These are phyloP conservation scores for Procavia capensis DNA, from an alignment of 2,113 vertebrate genomes.

Conservation along the genomic window DNA sequence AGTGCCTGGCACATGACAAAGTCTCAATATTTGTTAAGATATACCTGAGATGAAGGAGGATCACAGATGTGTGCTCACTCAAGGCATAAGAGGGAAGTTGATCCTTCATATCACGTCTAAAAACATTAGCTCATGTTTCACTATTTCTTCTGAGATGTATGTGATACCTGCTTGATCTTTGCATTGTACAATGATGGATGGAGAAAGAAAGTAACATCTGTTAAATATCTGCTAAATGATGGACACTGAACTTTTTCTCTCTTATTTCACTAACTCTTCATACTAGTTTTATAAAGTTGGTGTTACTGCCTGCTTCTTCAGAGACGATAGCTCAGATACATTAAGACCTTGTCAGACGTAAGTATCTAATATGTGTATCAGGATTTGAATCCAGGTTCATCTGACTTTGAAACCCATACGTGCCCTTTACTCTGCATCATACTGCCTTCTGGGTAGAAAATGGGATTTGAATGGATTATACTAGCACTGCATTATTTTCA, in stretches of 20 bases:
- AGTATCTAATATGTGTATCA: background rate
- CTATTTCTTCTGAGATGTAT: background rate
- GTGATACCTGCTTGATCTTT: background rate
- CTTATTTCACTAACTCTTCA: conserved; percentile 12
- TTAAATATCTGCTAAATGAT: background rate
- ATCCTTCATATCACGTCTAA: background rate
- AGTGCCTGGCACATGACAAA: background rate
- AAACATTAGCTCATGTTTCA: background rate
- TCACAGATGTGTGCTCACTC: background rate
- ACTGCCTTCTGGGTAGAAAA: background rate
- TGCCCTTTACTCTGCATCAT: background rate
- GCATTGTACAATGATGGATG: background rate
- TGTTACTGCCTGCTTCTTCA: background rate
- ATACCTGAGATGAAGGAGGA: background rate
- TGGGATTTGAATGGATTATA: background rate
- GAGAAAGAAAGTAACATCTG: background rate
- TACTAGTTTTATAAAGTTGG: no score
- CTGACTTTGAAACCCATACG: background rate
- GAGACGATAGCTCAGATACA: background rate
- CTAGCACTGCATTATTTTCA: background rate
- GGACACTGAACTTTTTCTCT: background rate
- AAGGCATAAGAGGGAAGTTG: background rate
- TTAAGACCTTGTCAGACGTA: background rate
- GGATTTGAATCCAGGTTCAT: background rate
- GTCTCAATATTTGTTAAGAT: background rate